Percentiles rank a stretch among this genome's conserved stretches.
phyloP scores from a whole-genome alignment of 2,113 vertebrate species.

The Peromyscus californicus region DNA sequence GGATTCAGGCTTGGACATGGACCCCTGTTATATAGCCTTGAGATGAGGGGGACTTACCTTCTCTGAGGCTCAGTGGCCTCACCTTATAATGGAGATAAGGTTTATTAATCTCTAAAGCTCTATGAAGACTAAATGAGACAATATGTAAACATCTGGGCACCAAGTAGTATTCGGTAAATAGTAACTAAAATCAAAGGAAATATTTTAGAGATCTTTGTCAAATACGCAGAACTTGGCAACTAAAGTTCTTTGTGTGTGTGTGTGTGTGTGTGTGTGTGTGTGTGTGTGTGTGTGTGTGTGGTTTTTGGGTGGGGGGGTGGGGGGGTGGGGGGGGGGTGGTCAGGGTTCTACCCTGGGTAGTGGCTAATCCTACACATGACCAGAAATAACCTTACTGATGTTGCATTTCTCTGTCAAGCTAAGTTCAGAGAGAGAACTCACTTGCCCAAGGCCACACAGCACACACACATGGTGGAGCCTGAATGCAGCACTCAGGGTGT shows the following conservation, averaged over 20 bases:
- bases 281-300: background rate
- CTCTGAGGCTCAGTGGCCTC: conserved; percentile 12
- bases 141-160: background rate
- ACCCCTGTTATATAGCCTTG: background rate
- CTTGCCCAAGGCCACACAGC: background rate
- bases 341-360: background rate
- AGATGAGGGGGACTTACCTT: background rate
- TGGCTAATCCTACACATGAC: background rate
- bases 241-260: background rate
- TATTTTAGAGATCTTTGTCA: conserved; percentile 35
- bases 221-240: conserved; percentile 11
- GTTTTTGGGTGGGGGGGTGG: too few relatives aligned
- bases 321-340: background rate
- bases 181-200: conserved; percentile 21
- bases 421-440: conserved; percentile 47
- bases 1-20: background rate
- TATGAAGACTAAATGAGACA: conserved; percentile 29
- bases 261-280: background rate
- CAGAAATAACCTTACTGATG: conserved; percentile 25
- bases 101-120: conserved; percentile 46
- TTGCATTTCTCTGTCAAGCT: background rate
- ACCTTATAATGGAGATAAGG: background rate
- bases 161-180: conserved; percentile 27
- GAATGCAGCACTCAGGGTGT: background rate
- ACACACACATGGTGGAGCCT: background rate